These are phyloP conservation scores for Zootermopsis nevadensis DNA, from an alignment of 2,888 invertebrate species.

Conservation along the genomic window DNA sequence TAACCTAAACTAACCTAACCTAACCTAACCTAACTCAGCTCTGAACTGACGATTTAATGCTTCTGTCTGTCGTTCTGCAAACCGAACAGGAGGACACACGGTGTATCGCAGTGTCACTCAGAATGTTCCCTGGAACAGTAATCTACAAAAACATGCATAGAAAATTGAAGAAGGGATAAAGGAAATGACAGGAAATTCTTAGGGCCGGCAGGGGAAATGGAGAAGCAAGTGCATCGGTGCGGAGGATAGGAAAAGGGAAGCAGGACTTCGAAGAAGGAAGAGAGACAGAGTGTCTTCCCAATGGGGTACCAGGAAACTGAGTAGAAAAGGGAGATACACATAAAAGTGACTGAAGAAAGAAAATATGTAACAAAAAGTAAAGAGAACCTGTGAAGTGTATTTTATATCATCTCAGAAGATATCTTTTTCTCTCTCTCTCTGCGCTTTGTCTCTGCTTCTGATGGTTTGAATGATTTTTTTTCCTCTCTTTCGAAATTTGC, in stretches of 20 bases:
- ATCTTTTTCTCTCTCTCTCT: not conserved
- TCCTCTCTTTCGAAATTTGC: not conserved
- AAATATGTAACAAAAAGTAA: not conserved
- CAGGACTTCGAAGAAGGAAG: not conserved
- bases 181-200: not conserved
- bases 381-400: not conserved
- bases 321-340: not conserved
- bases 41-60: no score
- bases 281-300: not conserved
- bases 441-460: not conserved
- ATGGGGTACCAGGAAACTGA: not conserved
- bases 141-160: no score
- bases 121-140: no score
- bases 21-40: no score
- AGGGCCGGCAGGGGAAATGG: not conserved
- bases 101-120: no score
- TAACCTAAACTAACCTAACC: no score
- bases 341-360: not conserved
- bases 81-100: no score
- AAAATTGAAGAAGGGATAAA: not conserved
- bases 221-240: not conserved
- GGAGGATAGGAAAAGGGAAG: conserved; percentile 10
- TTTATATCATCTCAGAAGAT: conserved; percentile 8
- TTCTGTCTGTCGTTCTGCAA: no score
- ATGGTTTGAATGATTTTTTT: conserved; percentile 16